Percentiles rank a stretch among this genome's conserved stretches.
Evolutionary conservation across 2,113 vertebrate genomes (phyloP).

Genomic region (Platichthys flesus): DNA sequence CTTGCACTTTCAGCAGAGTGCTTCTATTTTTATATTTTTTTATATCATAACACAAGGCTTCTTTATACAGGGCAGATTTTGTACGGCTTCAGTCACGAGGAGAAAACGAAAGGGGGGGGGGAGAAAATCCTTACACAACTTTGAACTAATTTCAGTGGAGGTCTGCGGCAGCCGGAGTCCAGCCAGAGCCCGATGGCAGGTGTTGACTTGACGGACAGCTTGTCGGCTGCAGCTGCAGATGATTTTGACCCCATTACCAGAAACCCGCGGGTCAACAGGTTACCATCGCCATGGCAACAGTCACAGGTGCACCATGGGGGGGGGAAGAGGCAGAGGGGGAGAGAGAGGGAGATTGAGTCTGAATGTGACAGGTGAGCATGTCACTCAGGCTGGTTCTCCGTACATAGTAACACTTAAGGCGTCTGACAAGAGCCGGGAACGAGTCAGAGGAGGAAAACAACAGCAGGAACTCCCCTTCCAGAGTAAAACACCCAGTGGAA

Average conservation of each 20-base stretch:
- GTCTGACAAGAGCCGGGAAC: slow-evolving; percentile 50
- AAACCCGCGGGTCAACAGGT: slow-evolving; percentile 63
- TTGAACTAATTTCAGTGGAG: not conserved
- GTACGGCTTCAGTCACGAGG: not conserved
- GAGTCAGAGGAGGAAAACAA: slow-evolving; percentile 29
- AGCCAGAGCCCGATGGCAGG: slow-evolving; percentile 33
- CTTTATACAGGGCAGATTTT: not conserved
- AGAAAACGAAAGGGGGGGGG: not conserved
- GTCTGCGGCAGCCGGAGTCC: not conserved
- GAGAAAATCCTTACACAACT: not conserved
- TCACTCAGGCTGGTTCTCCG: slow-evolving; percentile 52
- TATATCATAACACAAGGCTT: not conserved
- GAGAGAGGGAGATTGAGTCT: slow-evolving; percentile 11
- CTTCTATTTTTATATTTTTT: not conserved
- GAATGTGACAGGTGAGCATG: slow-evolving; percentile 65
- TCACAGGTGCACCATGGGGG: slow-evolving; percentile 60
- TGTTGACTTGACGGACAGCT: slow-evolving; percentile 61
- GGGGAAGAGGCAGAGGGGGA: not conserved
- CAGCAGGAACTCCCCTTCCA: not conserved
- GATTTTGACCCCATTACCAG: slow-evolving; percentile 61
- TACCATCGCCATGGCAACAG: slow-evolving; percentile 66
- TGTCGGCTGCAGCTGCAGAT: slow-evolving; percentile 69
- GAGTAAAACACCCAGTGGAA: not conserved
- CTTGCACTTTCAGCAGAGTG: not conserved
- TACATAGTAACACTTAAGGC: slow-evolving; percentile 70